Evolutionary conservation across 1,140 invertebrate genomes (phyloP), one percentile per base, ranked within the genome.

Genomic region (Papilio helenus): DNA sequence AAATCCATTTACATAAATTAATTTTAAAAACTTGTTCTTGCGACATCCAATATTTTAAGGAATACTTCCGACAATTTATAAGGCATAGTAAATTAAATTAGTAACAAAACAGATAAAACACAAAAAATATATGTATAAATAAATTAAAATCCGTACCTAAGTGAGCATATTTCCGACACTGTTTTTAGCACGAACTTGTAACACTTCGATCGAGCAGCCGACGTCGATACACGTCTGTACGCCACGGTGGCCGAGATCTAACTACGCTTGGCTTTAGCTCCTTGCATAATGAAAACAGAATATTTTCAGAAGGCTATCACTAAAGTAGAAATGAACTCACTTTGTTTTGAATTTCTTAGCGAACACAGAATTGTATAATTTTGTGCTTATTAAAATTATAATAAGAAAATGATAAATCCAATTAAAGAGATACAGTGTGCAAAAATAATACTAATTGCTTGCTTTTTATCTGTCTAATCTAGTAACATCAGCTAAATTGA

Each of bases 91-190:
- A 61, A 61, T 23, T 23, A n/a, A n/a, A 55, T 9, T 4, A 26
- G 29, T 2, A 65, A 26, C 58, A 65, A 23, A 23, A 26, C 8
- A 61, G 51, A 58, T 26, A 23, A 61, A 61, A 61, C 58, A 61
- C 26, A 65, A 3, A 65, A 65, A 65, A 23, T 26, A 61, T 20
- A 34, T 3, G 26, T 34, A 68, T 16, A 12, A 34, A 26, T 61
- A 26, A 26, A 68, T 20, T 34, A 68, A 68, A 68, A 68, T 29
- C 14, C 61, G 26, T 68, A 68, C 61, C 61, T 68, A 68, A 68
- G 26, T 68, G 14, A 16, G 61, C 61, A 68, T 68, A 14, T 68
- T 68, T 68, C 26, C 61, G 61, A 68, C 3, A 65, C 58, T 7
- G 26, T 29, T 68, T 61, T 29, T 68, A 29, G 2, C 23, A 68